Conservation (phyloP, 2,797 vertebrate species). For the Alcedo quadribrachys region DNA sequence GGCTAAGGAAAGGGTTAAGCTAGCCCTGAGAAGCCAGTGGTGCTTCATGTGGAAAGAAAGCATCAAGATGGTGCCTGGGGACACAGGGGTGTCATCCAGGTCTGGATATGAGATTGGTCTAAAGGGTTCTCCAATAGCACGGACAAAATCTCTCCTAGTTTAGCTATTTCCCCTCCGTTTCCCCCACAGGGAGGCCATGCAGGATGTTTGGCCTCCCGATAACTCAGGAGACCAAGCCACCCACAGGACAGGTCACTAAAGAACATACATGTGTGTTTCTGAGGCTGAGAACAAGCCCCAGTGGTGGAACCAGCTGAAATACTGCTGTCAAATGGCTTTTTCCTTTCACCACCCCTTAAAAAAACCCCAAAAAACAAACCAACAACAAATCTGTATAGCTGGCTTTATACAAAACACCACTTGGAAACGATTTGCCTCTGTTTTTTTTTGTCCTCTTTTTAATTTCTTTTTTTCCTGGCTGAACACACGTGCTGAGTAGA, state of each 20-base stretch:
- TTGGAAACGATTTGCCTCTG: slow-evolving; percentile 25
- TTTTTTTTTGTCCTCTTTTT: neutral
- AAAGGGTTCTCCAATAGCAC: accelerated
- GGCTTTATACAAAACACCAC: slow-evolving; percentile 9
- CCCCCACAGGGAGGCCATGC: neutral
- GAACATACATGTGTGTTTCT: accelerated
- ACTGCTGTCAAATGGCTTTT: neutral
- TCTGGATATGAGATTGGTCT: neutral
- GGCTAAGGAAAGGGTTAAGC: neutral
- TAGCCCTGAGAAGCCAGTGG: neutral
- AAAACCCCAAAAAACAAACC: neutral
- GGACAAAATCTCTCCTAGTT: neutral
- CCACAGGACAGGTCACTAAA: neutral
- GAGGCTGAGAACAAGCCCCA: neutral
- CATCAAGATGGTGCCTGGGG: neutral
- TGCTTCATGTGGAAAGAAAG: neutral
- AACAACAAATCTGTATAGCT: neutral
- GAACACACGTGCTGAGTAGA: slow-evolving; percentile 19
- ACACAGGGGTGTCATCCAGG: no score
- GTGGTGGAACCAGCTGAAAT: neutral
- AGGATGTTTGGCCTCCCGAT: neutral
- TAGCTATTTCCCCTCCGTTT: neutral
- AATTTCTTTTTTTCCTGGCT: slow-evolving; percentile 10
- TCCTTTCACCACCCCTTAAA: neutral
- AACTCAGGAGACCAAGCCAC: neutral